A percentile compares a stretch with the other conserved stretches of the same genome.
Evolutionary conservation across 1,140 invertebrate genomes (phyloP).

Genomic region (Nomia melanderi): DNA sequence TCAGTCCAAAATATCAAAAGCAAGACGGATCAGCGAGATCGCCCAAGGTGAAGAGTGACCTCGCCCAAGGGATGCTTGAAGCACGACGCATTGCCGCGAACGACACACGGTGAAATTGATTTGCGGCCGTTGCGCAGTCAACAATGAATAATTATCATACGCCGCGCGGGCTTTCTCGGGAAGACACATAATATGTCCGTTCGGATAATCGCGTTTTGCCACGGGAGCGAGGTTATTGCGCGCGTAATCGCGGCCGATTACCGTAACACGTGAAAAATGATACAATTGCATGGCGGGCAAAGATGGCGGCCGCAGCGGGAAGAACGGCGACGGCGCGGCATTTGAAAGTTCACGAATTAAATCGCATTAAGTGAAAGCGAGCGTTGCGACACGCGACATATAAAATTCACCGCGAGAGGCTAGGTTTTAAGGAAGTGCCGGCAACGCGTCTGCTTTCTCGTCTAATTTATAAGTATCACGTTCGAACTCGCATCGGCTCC

Average conservation of each 20-base stretch:
- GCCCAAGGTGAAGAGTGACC: too few relatives aligned
- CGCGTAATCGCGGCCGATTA: slow-evolving; percentile 29
- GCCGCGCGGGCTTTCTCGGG: not conserved
- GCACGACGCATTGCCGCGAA: too few relatives aligned
- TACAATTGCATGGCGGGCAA: slow-evolving; percentile 11
- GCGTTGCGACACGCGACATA: slow-evolving; percentile 47
- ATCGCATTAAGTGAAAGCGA: slow-evolving; percentile 58
- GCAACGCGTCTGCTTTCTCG: slow-evolving; percentile 38
- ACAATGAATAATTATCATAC: slow-evolving; percentile 10
- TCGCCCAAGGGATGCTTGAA: too few relatives aligned
- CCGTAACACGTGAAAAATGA: slow-evolving; percentile 35
- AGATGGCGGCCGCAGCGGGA: not conserved
- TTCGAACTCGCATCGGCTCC: slow-evolving; percentile 14
- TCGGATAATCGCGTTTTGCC: not conserved
- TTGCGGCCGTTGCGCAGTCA: not conserved
- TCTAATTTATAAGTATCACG: slow-evolving; percentile 50
- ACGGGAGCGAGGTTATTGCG: not conserved
- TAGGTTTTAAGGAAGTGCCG: slow-evolving; percentile 45
- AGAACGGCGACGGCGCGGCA: not conserved
- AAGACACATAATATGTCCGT: not conserved
- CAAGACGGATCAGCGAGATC: too few relatives aligned
- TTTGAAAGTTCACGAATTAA: slow-evolving; percentile 61
- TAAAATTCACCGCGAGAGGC: slow-evolving; percentile 38
- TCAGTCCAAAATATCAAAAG: too few relatives aligned
- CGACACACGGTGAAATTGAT: too few relatives aligned